Evolutionary conservation across 2,888 invertebrate genomes (phyloP), one percentile per base, ranked within the genome.

Genomic region (Heteromurus nitidus): DNA sequence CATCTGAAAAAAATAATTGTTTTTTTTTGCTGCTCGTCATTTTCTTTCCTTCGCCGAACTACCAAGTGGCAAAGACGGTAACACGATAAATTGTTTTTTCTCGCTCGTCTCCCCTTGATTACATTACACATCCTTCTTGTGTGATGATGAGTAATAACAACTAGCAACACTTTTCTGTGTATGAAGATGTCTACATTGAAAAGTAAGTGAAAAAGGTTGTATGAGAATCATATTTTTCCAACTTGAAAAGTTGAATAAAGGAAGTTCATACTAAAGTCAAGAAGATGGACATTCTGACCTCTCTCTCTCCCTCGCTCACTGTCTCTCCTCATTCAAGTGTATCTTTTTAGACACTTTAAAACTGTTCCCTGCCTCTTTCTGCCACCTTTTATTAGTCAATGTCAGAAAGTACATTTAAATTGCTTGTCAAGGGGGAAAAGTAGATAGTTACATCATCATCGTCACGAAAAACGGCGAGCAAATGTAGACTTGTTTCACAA

Each of bases 401-500:
- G 74, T 75, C 74, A 75, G 65, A 65, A 64, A 65, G 67, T 76
- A 67, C 42, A 55, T 60, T 60, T 76, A 76, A 76, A 76, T 77
- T 77, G 50, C 58, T 69, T 77, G 62, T 67, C 47, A 47, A 36
- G 13, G 36, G 36, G 36, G 36, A 36, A 47, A 47, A 47, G n/a
- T n/a, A n/a, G n/a, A n/a, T n/a, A n/a, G n/a, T n/a, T n/a, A n/a
- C n/a, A n/a, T n/a, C n/a, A n/a, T n/a, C n/a, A n/a, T n/a, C n/a
- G n/a, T n/a, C n/a, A n/a, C n/a, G n/a, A n/a, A n/a, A n/a, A n/a
- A n/a, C n/a, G n/a, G n/a, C n/a, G n/a, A n/a, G n/a, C n/a, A n/a
- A n/a, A n/a, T n/a, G n/a, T n/a, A n/a, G n/a, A n/a, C n/a, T 53
- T 67, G 55, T 64, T 70, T 69, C 68, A 65, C 3, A 42, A 62